Base-by-base conservation (phyloP, 2,797 vertebrate genomes). In the Crenuchus spilurus region DNA sequence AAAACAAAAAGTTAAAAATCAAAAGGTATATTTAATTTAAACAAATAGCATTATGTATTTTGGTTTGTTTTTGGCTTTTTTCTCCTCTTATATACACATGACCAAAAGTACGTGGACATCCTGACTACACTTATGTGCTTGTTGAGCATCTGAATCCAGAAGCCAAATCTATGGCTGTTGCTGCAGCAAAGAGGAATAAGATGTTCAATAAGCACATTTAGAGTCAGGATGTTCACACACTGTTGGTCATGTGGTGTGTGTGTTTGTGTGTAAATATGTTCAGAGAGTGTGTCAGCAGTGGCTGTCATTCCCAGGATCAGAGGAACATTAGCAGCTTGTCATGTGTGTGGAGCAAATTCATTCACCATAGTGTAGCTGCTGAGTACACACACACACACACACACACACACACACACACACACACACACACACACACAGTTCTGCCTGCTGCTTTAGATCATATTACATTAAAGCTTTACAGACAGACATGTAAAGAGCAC, bases 291-390 rank as follows among this genome's bases (percentile, higher is more conserved):
- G 51, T 42, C 22, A 41, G 55, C 11, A 22, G 39, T 46, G 49
- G 33, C 37, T 63, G 30, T 48, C 30, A 48, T 48, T 58, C 26
- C 20, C 18, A 39, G 2, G 9, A 26, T 42, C 35, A 49, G 13
- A 57, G 31, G 31, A 57, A 30, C 49, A 74, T 78, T 69, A 63
- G 22, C 14, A 11, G 42, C 57, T 33, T 78, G 55, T 54, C n/a
- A n/a, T n/a, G n/a, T 3, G 24, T 51, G 30, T 70, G 57, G 18
- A 73, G 61, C 51, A 48, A 70, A 78, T 71, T 71, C 22, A 75
- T 75, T 75, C 11, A 48, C 30, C 18, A 46, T 6, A 31, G 20
- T 42, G 31, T 9, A 42, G 26, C 62, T 37, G 22, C 31, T 35
- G 41, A 62, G 13, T 26, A 9, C 22, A 48, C 2, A 5, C 42